Conservation (phyloP, 2,113 vertebrate genomes). For the Pedetes capensis region DNA sequence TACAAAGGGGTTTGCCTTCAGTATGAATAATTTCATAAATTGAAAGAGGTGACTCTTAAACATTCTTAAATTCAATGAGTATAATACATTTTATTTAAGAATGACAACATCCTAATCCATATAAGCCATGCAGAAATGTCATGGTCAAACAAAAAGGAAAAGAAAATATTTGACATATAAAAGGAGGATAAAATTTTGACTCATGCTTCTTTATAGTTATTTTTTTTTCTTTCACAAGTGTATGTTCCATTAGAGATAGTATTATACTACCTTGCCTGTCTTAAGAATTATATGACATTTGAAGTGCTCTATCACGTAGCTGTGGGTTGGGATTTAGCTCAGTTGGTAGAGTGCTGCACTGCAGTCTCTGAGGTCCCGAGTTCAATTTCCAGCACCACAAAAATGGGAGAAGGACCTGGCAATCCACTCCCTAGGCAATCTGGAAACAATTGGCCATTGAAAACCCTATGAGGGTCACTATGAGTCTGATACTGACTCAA, state of each 20-base stretch:
- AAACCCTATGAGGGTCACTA: too few relatives aligned
- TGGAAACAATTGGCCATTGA: too few relatives aligned
- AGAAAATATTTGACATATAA: slow-evolving; percentile 20
- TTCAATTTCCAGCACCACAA: too few relatives aligned
- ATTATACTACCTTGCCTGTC: neutral
- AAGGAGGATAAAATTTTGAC: neutral
- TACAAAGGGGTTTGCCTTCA: slow-evolving; percentile 15
- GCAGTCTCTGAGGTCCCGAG: too few relatives aligned
- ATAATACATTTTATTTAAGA: slow-evolving; percentile 47
- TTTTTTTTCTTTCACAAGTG: slow-evolving; percentile 4
- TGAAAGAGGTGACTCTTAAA: slow-evolving; percentile 27
- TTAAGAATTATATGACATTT: slow-evolving; percentile 28
- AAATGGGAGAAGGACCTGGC: too few relatives aligned
- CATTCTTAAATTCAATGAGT: slow-evolving; percentile 37
- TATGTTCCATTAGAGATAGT: neutral
- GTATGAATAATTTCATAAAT: slow-evolving; percentile 55
- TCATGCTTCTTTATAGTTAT: slow-evolving; percentile 26
- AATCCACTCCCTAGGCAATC: too few relatives aligned
- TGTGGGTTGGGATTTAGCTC: too few relatives aligned
- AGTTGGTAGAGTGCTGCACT: too few relatives aligned
- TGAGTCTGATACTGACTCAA: too few relatives aligned
- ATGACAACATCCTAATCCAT: neutral
- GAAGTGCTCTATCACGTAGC: too few relatives aligned
- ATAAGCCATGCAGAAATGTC: neutral
- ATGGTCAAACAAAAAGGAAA: slow-evolving; percentile 7